Conservation (phyloP, 2,797 vertebrate species). For the Tenualosa ilisha region DNA sequence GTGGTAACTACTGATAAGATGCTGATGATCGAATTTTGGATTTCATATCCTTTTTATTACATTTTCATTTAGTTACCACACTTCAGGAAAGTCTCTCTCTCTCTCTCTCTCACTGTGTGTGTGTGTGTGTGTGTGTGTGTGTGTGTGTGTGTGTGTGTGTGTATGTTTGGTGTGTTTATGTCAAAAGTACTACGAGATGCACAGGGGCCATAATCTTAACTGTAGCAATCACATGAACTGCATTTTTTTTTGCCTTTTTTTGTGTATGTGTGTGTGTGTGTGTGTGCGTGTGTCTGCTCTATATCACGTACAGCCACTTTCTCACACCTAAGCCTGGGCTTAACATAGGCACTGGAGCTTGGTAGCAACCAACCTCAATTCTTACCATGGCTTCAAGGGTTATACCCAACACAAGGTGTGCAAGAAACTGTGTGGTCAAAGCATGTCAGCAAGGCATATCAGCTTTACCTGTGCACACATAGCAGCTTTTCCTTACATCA, state of each 20-base stretch:
- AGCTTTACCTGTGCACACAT: neutral
- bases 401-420: neutral
- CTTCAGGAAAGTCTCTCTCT: neutral
- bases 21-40: neutral
- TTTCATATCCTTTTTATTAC: neutral
- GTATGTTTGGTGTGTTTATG: constrained; percentile 11
- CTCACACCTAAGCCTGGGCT: neutral
- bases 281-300: no score
- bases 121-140: constrained; percentile 7
- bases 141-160: constrained; percentile 21
- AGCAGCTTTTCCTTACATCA: neutral
- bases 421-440: neutral
- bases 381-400: neutral
- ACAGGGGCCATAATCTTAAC: constrained; percentile 39
- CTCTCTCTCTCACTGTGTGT: neutral
- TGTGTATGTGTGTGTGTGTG: neutral
- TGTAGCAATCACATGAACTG: constrained; percentile 48
- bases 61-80: neutral
- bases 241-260: neutral
- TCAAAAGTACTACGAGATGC: neutral
- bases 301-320: no score
- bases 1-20: neutral
- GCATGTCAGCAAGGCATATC: neutral
- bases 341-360: neutral
- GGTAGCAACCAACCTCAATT: neutral